A percentile compares a stretch with the other conserved stretches of the same genome.
These are phyloP conservation scores for Menidia menidia DNA, from an alignment of 2,797 vertebrate species.

Conservation along the genomic window DNA sequence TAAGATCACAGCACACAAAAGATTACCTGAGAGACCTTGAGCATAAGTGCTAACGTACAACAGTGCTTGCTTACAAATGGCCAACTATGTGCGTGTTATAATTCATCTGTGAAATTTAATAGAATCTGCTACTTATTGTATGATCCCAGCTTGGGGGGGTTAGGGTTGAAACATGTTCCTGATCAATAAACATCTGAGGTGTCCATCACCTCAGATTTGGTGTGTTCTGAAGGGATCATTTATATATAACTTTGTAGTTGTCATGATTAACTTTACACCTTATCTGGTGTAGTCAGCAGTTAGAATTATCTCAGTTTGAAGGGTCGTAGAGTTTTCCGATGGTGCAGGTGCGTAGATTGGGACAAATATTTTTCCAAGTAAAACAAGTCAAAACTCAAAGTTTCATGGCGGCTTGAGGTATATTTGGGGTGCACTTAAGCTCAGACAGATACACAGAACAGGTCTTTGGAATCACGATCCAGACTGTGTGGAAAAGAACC, in stretches of 20 bases:
- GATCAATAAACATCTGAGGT: too few relatives aligned
- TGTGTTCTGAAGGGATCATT: too few relatives aligned
- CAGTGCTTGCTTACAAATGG: slow-evolving; percentile 26
- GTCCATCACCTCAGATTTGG: too few relatives aligned
- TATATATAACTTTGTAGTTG: neutral
- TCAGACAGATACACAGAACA: too few relatives aligned
- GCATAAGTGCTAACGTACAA: slow-evolving; percentile 11
- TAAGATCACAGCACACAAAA: slow-evolving; percentile 28
- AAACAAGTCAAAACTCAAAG: neutral
- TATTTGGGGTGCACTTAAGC: too few relatives aligned
- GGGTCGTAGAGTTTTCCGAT: neutral
- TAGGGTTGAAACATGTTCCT: too few relatives aligned
- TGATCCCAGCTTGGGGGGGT: too few relatives aligned
- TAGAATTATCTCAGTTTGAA: neutral
- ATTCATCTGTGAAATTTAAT: neutral
- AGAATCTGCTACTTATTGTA: neutral
- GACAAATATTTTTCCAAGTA: neutral
- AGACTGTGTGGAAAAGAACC: too few relatives aligned
- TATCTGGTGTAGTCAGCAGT: neutral
- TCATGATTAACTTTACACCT: neutral
- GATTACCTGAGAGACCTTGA: slow-evolving; percentile 37
- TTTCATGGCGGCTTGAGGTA: neutral
- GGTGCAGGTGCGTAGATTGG: neutral
- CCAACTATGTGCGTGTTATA: slow-evolving; percentile 2
- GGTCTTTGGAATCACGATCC: too few relatives aligned